A percentile compares a stretch with the other conserved stretches of the same genome.
phyloP scores from a whole-genome alignment of 2,113 vertebrate genomes.

The Seriola quinqueradiata region DNA sequence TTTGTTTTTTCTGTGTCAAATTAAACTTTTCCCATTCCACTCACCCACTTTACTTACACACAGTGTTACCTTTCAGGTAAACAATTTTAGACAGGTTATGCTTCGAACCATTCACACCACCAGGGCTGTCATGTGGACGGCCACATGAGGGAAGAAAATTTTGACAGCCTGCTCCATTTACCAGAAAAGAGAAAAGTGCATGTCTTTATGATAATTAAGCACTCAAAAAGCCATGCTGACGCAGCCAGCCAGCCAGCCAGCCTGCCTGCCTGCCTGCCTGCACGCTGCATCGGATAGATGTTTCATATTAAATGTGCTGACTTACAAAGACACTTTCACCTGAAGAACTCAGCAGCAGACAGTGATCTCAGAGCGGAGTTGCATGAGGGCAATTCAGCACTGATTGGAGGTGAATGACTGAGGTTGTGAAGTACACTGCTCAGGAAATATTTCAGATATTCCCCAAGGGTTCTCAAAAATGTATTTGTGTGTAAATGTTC shows the following conservation, averaged over 20 bases:
- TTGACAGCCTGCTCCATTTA: slow-evolving; percentile 49
- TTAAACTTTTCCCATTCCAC: background rate
- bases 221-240: slow-evolving; percentile 54
- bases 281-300: slow-evolving; percentile 33
- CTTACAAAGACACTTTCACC: slow-evolving; percentile 39
- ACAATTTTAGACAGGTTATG: slow-evolving; percentile 6
- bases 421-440: background rate
- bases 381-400: slow-evolving; percentile 18
- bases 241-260: slow-evolving; percentile 42
- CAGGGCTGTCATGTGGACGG: slow-evolving; percentile 19
- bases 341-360: slow-evolving; percentile 30
- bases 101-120: slow-evolving; percentile 15
- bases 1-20: background rate
- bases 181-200: slow-evolving; percentile 36
- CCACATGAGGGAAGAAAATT: background rate
- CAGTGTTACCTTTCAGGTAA: slow-evolving; percentile 1
- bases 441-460: background rate
- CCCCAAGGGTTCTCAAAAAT: background rate
- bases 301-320: slow-evolving; percentile 41
- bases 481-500: background rate
- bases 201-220: slow-evolving; percentile 60
- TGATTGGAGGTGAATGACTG: slow-evolving; percentile 21
- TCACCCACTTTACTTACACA: background rate
- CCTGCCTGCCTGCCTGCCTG: slow-evolving; percentile 32
- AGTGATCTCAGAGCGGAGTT: background rate